Conservation (phyloP, 2,888 invertebrate species). For the Aplocera efformata region DNA sequence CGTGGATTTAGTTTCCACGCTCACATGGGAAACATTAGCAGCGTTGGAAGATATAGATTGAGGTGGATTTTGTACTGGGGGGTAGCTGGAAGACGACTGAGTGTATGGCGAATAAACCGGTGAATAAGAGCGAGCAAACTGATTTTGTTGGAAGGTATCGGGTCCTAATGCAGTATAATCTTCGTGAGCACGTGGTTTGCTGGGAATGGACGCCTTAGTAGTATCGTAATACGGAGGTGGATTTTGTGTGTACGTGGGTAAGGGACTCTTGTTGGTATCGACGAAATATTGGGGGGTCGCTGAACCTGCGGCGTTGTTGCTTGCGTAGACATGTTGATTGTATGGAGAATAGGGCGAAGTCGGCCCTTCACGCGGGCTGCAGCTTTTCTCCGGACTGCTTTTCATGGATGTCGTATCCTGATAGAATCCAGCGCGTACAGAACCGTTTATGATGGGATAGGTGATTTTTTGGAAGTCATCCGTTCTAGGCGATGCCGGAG, state of each 20-base stretch:
- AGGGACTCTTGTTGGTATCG: conserved; percentile 70
- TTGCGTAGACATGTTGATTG: conserved; percentile 71
- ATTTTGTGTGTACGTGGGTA: conserved; percentile 68
- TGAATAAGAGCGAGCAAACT: conserved; percentile 64
- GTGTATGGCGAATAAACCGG: conserved; percentile 61
- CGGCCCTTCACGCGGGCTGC: conserved; percentile 88
- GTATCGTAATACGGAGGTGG: conserved; percentile 83
- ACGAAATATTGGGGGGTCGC: conserved; percentile 66
- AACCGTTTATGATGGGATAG: conserved; percentile 88
- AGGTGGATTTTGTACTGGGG: conserved; percentile 53
- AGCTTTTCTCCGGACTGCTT: conserved; percentile 91
- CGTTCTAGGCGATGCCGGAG: conserved; percentile 88
- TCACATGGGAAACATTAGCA: conserved; percentile 40
- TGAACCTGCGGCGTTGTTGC: conserved; percentile 54
- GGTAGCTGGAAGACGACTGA: conserved; percentile 56
- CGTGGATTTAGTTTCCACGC: conserved; percentile 56
- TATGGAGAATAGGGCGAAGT: conserved; percentile 72
- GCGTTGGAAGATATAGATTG: conserved; percentile 40
- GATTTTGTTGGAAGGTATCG: conserved; percentile 75
- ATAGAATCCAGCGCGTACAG: conserved; percentile 93
- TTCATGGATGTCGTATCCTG: conserved; percentile 92
- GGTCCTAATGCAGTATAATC: conserved; percentile 79
- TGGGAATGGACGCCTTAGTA: conserved; percentile 64
- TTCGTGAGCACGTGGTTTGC: conserved; percentile 76
- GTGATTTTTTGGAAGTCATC: conserved; percentile 85